Evolutionary conservation across 2,797 vertebrate species (phyloP), one percentile per base, ranked within the genome.

Genomic region (Menidia menidia): DNA sequence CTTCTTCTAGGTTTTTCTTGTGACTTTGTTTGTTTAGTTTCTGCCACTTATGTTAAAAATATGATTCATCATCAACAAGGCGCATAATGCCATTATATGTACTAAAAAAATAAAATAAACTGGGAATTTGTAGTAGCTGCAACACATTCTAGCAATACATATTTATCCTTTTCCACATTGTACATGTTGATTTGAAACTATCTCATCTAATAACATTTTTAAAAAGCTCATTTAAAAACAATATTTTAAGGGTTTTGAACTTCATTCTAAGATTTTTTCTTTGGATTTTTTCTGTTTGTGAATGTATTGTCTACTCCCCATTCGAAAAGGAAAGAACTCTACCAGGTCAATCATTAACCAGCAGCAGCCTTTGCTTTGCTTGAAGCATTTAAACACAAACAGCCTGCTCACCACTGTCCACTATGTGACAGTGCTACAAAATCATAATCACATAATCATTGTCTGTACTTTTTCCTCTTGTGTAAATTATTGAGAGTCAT

Each of bases 261-360:
- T 45, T 44, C 30, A 3, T 10, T 4, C 14, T 11, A 25, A 25
- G 1, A 31, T 44, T n/a, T 69, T 19, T 12, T 43, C 53, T 31
- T 47, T 41, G 6, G 6, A 2, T 45, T 42, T 45, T 54, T 44
- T 30, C n/a, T 30, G 4, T 19, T 18, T 56, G 6, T 60, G 18
- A 56, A 11, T 16, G 65, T 47, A n/a, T 56, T 64, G 39, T 57
- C 32, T 39, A 6, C 25, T 54, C 60, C 33, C 67, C 63, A 68
- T 64, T 67, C 32, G 66, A 68, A 85, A 31, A 82, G 70, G 80
- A 89, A 80, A 84, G 44, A 85, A 67, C 73, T 73, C 75, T 75
- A 80, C 74, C 89, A 81, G 83, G 89, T 93, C 73, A 92, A 92
- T 91, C 78, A 93, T 92, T 90, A 90, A 73, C 86, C 73, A 85